Evolutionary conservation across 2,113 vertebrate genomes (phyloP).

Genomic region (Coregonus clupeaformis): DNA sequence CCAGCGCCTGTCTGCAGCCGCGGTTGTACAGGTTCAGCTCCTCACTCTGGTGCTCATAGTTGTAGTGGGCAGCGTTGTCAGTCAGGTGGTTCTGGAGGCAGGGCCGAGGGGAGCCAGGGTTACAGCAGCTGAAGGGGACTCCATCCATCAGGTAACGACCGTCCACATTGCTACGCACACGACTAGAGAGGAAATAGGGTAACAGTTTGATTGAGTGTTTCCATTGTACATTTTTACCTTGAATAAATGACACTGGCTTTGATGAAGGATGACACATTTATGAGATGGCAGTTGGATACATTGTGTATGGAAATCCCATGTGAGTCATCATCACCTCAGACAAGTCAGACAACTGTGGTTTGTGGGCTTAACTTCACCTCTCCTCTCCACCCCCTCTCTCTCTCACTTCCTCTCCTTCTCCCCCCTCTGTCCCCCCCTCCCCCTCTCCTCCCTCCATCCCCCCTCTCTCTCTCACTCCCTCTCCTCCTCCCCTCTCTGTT

Average conservation of each 20-base stretch:
- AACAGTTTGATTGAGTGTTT: background rate
- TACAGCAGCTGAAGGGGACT: slow-evolving; percentile 83
- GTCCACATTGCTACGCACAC: slow-evolving; percentile 80
- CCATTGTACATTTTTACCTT: too few species aligned
- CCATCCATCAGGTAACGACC: slow-evolving; percentile 78
- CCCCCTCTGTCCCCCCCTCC: slow-evolving; percentile 1
- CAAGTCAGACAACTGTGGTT: background rate
- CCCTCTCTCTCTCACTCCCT: slow-evolving; percentile 76
- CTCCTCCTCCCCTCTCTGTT: background rate
- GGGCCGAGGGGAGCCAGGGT: slow-evolving; percentile 77
- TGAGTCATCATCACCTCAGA: background rate
- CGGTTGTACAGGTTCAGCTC: slow-evolving; percentile 77
- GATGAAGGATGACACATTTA: background rate
- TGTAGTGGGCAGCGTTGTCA: slow-evolving; percentile 79
- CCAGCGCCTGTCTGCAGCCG: slow-evolving; percentile 77
- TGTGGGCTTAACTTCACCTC: background rate
- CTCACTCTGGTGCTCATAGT: slow-evolving; percentile 76
- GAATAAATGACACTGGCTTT: too few species aligned
- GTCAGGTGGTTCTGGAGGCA: slow-evolving; percentile 76
- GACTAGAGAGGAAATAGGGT: slow-evolving; percentile 56
- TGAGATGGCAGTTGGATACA: background rate
- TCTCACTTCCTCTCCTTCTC: slow-evolving; percentile 24
- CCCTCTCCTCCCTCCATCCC: slow-evolving; percentile 33
- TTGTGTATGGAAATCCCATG: background rate
- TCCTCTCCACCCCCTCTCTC: background rate